Conservation (phyloP, 2,113 vertebrate species). For the Alexandromys fortis region DNA sequence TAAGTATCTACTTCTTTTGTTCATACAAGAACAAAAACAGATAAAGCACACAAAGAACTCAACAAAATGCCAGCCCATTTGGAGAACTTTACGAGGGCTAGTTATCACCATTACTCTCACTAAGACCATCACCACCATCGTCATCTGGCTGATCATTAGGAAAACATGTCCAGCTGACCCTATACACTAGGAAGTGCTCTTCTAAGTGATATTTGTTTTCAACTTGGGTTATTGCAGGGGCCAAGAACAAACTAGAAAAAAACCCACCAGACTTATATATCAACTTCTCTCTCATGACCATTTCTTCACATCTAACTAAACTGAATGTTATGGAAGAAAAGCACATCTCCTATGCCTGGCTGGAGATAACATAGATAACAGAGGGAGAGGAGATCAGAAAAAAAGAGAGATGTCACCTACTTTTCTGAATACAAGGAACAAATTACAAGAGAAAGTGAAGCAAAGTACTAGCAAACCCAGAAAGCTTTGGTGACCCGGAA, state of each 20-base stretch:
- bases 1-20: not conserved
- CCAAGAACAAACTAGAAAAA: not conserved
- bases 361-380: not conserved
- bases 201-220: not conserved
- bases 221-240: not conserved
- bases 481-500: not conserved
- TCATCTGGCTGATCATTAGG: not conserved
- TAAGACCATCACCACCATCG: not conserved
- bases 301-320: not conserved
- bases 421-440: not conserved
- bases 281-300: not conserved
- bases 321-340: constrained; percentile 2
- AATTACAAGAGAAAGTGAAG: not conserved
- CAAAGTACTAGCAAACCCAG: not conserved
- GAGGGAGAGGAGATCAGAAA: not conserved
- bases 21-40: not conserved
- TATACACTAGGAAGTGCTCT: not conserved
- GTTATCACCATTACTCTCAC: not conserved
- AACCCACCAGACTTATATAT: not conserved
- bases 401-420: not conserved
- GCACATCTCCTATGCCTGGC: not conserved
- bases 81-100: not conserved
- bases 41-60: not conserved
- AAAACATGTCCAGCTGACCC: not conserved
- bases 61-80: not conserved